Evolutionary conservation across 2,888 invertebrate species (phyloP), one percentile per base, ranked within the genome.

Genomic region (Scaptomyza caliginosa): DNA sequence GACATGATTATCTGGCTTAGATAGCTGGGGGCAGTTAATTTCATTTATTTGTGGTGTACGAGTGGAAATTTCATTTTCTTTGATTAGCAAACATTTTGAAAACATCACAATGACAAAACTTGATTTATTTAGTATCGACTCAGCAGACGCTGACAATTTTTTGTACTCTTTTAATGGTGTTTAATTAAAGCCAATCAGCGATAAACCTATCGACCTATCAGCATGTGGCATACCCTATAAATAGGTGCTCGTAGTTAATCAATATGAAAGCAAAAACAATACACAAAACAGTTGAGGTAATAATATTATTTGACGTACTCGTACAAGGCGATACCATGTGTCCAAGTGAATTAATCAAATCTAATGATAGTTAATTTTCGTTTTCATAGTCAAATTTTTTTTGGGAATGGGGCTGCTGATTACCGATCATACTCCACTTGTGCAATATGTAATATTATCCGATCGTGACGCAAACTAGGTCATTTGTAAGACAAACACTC

Each of bases 121-220:
- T 85, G 82, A 88, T 77, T 77, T 68, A 56, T 74, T 69, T 63
- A 56, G 43, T 50, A 26, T 45, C 70, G 58, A 10, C 67, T 68
- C 74, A 28, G 62, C 68, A 21, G 62, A 46, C 45, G 65, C 79
- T 83, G 83, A 86, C 81, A 87, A 71, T 86, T 56, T 59, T 75
- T 56, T 62, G 77, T 74, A 70, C 66, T 70, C 66, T 64, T 34
- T 83, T 88, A 88, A 88, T 88, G 70, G 86, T 80, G 88, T 86
- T 85, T 85, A 85, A 85, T 85, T 85, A 85, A 88, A 84, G 54
- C 77, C 82, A 85, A 88, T 88, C 88, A 86, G 77, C 67, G 81
- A 83, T 84, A 80, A 73, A 38, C 30, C 56, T 34, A 74, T 78
- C 72, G 50, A 69, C 55, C 70, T 81, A 86, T 84, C 80, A 86